Evolutionary conservation across 2,797 vertebrate species (phyloP).

Genomic region (Gadopsis bispinosus): DNA sequence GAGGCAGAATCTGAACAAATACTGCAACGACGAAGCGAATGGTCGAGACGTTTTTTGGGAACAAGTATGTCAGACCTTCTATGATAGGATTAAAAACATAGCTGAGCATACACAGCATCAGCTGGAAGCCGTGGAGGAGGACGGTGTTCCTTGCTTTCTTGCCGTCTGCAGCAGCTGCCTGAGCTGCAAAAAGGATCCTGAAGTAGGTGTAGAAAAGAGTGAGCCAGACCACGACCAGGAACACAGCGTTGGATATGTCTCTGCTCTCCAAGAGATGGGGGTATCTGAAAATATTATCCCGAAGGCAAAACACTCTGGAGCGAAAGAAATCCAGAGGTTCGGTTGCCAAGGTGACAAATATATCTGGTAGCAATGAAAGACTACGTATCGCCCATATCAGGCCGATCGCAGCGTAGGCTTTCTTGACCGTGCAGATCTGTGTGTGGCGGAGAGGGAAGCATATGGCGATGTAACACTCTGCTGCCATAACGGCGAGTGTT

Average conservation of each 20-base stretch:
- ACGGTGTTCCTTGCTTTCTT: constrained; percentile 72
- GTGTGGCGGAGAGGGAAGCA: constrained; percentile 76
- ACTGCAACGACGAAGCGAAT: constrained; percentile 38
- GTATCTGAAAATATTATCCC: constrained; percentile 48
- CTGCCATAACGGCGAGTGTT: constrained; percentile 75
- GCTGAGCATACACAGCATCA: constrained; percentile 62
- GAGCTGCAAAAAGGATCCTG: constrained; percentile 64
- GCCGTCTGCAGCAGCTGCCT: constrained; percentile 48
- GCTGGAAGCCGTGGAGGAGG: constrained; percentile 63
- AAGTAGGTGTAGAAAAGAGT: constrained; percentile 75
- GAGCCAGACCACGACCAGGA: constrained; percentile 68
- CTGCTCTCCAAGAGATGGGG: constrained; percentile 47
- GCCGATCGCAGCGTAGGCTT: constrained; percentile 58
- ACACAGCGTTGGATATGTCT: constrained; percentile 38
- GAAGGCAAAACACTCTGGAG: constrained; percentile 59
- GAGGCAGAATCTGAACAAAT: constrained; percentile 46
- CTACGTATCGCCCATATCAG: constrained; percentile 65
- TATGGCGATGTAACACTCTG: constrained; percentile 77
- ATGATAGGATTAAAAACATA: constrained; percentile 19
- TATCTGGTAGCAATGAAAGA: constrained; percentile 57
- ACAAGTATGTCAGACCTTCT: constrained; percentile 16
- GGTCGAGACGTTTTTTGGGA: constrained; percentile 13
- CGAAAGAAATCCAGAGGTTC: constrained; percentile 60
- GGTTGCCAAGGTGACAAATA: constrained; percentile 52
- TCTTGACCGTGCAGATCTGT: constrained; percentile 73